Base-by-base conservation (phyloP, 2,113 vertebrate species). In the Orthonyx spaldingii region DNA sequence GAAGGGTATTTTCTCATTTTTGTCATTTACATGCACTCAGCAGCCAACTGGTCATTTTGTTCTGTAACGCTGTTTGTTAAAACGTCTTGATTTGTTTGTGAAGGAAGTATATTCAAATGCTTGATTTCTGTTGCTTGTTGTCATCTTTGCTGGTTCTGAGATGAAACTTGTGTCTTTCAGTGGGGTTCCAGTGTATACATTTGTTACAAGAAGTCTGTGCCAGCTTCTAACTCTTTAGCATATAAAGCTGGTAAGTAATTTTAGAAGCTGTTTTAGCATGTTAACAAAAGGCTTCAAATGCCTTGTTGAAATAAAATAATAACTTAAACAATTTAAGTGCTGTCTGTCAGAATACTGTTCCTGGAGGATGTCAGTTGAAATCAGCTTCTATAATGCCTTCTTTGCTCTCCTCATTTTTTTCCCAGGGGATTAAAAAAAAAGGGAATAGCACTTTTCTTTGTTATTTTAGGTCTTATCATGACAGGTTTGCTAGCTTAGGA, bases 161-260 rank as follows among this genome's bases (percentile, higher is more conserved):
- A 66, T 57, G 20, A 80, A 83, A 78, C 11, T 71, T 97, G 6
- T 97, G 33, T 97, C 84, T 98, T 98, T 70, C 97, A 99, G 99
- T 99, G 99, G 99, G 99, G 99, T 89, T 99, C 99, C 97, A 99
- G 95, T 94, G 99, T 99, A 57, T 99, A 98, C 97, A 97, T 99
- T 65, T 99, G 99, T 97, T 99, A 99, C 82, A 99, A 99, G 98
- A 99, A 99, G 91, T 99, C 99, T 11, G 99, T 99, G 19, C 99
- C 99, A 53, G 98, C 99, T n/a, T 99, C 99, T 87, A 99, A 99
- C 93, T 98, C 99, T 91, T 98, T 99, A 96, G 98, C 98, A 39
- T 99, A 99, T 98, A 99, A 99, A 97, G 99, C 99, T 60, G 99
- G 99, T 99, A 97, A 99, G 99, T 98, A 83, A 90, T 91, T 90